These are phyloP conservation scores for Heliothis subflexa DNA, from an alignment of 1,140 invertebrate species.

Conservation along the genomic window DNA sequence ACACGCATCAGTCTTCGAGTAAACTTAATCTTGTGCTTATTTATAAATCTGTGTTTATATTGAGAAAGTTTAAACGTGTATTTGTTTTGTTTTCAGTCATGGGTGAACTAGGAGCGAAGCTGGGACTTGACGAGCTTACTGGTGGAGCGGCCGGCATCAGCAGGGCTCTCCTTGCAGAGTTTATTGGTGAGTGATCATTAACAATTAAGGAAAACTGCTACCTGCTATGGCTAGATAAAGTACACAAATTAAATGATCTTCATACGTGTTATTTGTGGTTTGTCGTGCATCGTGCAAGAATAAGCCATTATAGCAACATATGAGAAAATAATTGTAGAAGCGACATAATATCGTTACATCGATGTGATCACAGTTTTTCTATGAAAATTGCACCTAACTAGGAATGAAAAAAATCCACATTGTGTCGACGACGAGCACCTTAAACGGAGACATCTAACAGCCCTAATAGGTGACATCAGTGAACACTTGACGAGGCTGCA, in stretches of 20 bases:
- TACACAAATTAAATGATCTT: neutral
- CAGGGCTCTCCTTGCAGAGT: constrained; percentile 93
- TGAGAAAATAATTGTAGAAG: neutral
- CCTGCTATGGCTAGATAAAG: neutral
- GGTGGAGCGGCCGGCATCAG: constrained; percentile 87
- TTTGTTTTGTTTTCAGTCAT: constrained; percentile 70
- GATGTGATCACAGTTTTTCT: constrained; percentile 18
- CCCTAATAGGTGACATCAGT: constrained; percentile 50
- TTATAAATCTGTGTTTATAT: constrained; percentile 5
- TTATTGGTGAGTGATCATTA: constrained; percentile 80
- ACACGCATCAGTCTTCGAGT: constrained; percentile 5
- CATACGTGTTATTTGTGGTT: neutral
- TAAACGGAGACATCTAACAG: constrained; percentile 42
- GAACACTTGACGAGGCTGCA: neutral
- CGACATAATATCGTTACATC: constrained; percentile 1
- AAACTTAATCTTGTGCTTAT: constrained; percentile 8
- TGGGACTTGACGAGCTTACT: constrained; percentile 90
- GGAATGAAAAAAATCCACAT: constrained; percentile 38
- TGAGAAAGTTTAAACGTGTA: constrained; percentile 4
- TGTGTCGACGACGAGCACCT: constrained; percentile 5
- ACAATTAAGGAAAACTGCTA: constrained; percentile 39
- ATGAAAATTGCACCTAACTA: constrained; percentile 8
- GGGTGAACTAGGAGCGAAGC: constrained; percentile 87
- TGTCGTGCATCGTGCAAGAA: neutral
- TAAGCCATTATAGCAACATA: neutral